A percentile compares a stretch with the other conserved stretches of the same genome.
Evolutionary conservation across 2,888 invertebrate species (phyloP).

Genomic region (Stratiomys singularior): DNA sequence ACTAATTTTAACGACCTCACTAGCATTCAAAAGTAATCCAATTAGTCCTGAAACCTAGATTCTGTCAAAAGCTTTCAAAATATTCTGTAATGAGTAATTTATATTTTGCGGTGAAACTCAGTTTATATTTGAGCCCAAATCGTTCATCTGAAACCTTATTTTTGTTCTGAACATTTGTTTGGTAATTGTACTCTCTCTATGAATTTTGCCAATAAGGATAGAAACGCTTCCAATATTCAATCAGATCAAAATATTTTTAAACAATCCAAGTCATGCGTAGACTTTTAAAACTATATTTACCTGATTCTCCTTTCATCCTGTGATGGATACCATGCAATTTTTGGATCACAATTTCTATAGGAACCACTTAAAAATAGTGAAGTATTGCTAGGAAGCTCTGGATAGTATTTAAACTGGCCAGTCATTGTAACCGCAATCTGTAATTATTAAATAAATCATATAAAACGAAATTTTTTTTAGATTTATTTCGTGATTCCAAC

Average conservation of each 20-base stretch:
- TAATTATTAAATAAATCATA: slow-evolving; percentile 40
- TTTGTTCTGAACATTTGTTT: too few relatives aligned
- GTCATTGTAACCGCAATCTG: slow-evolving; percentile 68
- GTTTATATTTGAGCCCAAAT: too few relatives aligned
- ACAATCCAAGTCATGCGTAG: background rate
- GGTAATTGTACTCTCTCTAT: too few relatives aligned
- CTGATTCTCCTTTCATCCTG: slow-evolving; percentile 65
- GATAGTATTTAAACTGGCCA: slow-evolving; percentile 66
- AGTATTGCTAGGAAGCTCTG: slow-evolving; percentile 68
- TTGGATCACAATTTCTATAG: slow-evolving; percentile 67
- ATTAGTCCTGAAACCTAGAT: too few relatives aligned
- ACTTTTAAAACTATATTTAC: slow-evolving; percentile 54
- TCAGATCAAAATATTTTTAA: background rate
- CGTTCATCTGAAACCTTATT: too few relatives aligned
- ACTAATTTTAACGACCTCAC: too few relatives aligned
- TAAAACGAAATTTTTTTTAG: background rate
- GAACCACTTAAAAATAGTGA: slow-evolving; percentile 68
- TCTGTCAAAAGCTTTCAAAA: too few relatives aligned
- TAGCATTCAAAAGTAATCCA: too few relatives aligned
- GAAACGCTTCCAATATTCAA: too few relatives aligned
- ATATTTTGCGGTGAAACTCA: too few relatives aligned
- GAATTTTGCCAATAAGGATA: too few relatives aligned
- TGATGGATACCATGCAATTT: slow-evolving; percentile 70
- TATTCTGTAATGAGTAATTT: too few relatives aligned
- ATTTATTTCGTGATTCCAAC: slow-evolving; percentile 52